Evolutionary conservation across 2,797 vertebrate species (phyloP).

Genomic region (Manis pentadactyla): DNA sequence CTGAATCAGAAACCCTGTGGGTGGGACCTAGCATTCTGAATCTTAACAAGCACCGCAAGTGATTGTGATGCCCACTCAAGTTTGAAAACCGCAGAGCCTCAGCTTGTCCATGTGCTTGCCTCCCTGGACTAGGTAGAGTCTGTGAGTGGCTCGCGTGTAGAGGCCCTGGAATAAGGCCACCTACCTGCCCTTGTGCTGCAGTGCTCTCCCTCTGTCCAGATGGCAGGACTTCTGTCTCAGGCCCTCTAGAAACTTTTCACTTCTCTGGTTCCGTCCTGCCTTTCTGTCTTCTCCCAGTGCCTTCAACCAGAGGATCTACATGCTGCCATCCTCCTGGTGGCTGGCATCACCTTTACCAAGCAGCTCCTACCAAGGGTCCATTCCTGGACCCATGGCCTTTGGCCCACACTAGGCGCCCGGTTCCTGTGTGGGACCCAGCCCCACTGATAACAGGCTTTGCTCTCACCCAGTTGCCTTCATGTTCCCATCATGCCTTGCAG

Average conservation of each 20-base stretch:
- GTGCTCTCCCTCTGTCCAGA: neutral
- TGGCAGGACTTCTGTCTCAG: neutral
- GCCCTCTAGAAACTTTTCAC: neutral
- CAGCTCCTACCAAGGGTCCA: neutral
- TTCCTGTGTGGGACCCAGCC: neutral
- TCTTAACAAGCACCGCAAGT: neutral
- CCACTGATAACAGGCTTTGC: neutral
- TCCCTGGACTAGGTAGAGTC: neutral
- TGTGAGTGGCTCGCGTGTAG: neutral
- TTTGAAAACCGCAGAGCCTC: neutral
- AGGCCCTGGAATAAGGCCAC: neutral
- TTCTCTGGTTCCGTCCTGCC: neutral
- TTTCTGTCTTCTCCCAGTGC: neutral
- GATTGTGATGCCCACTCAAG: neutral
- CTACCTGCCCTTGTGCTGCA: accelerated
- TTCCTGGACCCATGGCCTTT: neutral
- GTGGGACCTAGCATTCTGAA: neutral
- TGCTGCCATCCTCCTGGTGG: neutral
- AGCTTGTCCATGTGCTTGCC: neutral
- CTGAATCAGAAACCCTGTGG: neutral
- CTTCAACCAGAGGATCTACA: neutral
- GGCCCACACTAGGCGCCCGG: neutral
- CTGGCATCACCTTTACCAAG: neutral
- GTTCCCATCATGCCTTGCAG: constrained; percentile 16
- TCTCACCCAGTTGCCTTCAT: neutral